Conservation (phyloP, 2,113 vertebrate species). For the Cyphomyrus discorhynchus region DNA sequence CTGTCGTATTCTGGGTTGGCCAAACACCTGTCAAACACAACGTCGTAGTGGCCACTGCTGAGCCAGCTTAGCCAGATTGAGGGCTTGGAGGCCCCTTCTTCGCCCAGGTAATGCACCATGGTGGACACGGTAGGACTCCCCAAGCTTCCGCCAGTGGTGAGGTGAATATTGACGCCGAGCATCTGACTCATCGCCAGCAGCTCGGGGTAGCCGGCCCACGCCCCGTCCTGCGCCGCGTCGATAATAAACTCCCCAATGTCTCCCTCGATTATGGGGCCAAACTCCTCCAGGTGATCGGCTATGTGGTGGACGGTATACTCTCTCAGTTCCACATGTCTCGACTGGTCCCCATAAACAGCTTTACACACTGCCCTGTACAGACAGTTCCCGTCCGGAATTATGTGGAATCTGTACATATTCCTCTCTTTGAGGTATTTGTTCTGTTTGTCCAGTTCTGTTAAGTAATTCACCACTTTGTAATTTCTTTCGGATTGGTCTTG, state of each 20-base stretch:
- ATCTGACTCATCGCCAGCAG: constrained; percentile 95
- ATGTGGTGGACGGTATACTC: constrained; percentile 94
- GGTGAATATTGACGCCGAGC: constrained; percentile 83
- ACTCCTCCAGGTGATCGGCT: constrained; percentile 91
- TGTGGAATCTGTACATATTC: constrained; percentile 81
- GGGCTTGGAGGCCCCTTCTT: constrained; percentile 67
- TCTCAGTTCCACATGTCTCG: constrained; percentile 75
- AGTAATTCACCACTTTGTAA: constrained; percentile 74
- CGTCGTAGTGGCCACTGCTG: constrained; percentile 95
- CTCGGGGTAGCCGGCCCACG: constrained; percentile 95
- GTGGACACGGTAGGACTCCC: constrained; percentile 93
- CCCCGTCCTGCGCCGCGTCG: constrained; percentile 80
- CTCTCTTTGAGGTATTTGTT: constrained; percentile 83
- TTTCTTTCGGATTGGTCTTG: constrained; percentile 35
- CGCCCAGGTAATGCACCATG: constrained; percentile 87
- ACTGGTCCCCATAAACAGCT: constrained; percentile 82
- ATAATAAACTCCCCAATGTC: constrained; percentile 92
- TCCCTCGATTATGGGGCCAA: constrained; percentile 86
- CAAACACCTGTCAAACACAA: constrained; percentile 69
- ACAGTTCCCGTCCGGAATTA: constrained; percentile 97
- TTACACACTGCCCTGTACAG: constrained; percentile 89
- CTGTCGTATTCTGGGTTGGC: constrained; percentile 90
- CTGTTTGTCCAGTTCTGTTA: constrained; percentile 89
- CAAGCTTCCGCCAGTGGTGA: constrained; percentile 85
- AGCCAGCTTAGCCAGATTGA: constrained; percentile 96